Evolutionary conservation across 2,113 vertebrate genomes (phyloP).

Genomic region (Diadophis punctatus): DNA sequence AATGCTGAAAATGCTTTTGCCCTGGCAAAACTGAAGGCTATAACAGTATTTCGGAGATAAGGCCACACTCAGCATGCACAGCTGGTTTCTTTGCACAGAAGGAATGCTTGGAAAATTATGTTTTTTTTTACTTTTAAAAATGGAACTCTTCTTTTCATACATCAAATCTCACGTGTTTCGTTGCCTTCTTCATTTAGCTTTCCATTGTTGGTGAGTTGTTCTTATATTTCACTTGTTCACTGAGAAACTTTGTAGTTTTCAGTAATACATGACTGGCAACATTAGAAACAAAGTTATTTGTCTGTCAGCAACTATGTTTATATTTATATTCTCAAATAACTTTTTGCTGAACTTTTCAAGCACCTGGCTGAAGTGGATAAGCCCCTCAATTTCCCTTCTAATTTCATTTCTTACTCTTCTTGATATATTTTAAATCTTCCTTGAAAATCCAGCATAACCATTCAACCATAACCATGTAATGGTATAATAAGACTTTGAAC

Average conservation of each 20-base stretch:
- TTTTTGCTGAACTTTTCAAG: conserved; percentile 41
- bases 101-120: conserved; percentile 28
- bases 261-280: conserved; percentile 56
- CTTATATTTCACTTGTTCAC: conserved; percentile 55
- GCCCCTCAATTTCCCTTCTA: conserved; percentile 5
- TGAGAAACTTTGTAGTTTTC: conserved; percentile 56
- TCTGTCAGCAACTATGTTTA: conserved; percentile 53
- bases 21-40: conserved; percentile 30
- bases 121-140: conserved; percentile 25
- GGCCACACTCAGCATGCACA: conserved; percentile 12
- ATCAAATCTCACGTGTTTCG: conserved; percentile 35
- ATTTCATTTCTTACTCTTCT: neutral
- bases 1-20: conserved; percentile 42
- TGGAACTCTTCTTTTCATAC: conserved; percentile 4
- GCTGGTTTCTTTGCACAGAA: conserved; percentile 35
- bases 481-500: neutral
- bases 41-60: conserved; percentile 44
- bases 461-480: neutral
- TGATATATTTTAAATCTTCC: neutral
- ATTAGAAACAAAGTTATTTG: conserved; percentile 46
- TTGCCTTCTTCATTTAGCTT: conserved; percentile 50
- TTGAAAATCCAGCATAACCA: neutral
- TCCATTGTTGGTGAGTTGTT: conserved; percentile 58
- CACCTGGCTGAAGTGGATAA: neutral
- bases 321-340: conserved; percentile 30